Evolutionary conservation across 2,797 vertebrate species (phyloP).

Genomic region (Eulemur albifrons): DNA sequence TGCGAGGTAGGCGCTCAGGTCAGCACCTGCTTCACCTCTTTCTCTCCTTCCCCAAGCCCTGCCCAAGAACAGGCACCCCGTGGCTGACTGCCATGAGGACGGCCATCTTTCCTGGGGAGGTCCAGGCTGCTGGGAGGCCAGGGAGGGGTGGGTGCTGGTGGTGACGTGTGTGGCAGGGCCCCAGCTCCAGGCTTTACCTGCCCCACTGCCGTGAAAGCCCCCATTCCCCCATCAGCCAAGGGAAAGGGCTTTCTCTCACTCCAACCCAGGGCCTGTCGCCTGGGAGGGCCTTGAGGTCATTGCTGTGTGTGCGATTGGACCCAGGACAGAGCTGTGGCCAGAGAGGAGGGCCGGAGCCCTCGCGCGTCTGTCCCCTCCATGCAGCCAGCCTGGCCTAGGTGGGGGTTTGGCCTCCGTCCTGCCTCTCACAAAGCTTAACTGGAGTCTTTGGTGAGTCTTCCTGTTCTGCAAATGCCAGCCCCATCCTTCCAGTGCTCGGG

Average conservation of each 20-base stretch:
- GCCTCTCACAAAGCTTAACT: not conserved
- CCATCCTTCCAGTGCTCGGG: fast-evolving
- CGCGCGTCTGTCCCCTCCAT: not conserved
- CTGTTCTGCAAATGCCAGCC: not conserved
- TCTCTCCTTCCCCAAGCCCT: not conserved
- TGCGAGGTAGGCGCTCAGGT: not conserved
- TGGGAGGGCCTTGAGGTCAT: not conserved
- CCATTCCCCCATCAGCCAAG: not conserved
- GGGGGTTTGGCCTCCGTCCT: not conserved
- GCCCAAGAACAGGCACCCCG: not conserved
- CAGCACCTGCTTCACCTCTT: not conserved
- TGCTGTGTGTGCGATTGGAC: not conserved
- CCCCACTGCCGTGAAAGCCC: not conserved
- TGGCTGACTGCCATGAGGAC: not conserved
- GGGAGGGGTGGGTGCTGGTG: not conserved
- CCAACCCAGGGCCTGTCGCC: not conserved
- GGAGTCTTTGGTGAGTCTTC: not conserved
- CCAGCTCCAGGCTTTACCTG: not conserved
- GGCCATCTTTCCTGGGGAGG: not conserved
- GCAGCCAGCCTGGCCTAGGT: not conserved
- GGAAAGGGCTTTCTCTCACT: not conserved
- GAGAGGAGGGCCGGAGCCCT: not conserved
- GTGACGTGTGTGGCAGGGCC: no score
- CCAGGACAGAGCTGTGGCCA: not conserved
- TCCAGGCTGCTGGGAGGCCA: not conserved